Percentiles rank a stretch among this genome's conserved stretches.
Evolutionary conservation across 1,140 invertebrate species (phyloP).

Genomic region (Harpegnathos saltator): DNA sequence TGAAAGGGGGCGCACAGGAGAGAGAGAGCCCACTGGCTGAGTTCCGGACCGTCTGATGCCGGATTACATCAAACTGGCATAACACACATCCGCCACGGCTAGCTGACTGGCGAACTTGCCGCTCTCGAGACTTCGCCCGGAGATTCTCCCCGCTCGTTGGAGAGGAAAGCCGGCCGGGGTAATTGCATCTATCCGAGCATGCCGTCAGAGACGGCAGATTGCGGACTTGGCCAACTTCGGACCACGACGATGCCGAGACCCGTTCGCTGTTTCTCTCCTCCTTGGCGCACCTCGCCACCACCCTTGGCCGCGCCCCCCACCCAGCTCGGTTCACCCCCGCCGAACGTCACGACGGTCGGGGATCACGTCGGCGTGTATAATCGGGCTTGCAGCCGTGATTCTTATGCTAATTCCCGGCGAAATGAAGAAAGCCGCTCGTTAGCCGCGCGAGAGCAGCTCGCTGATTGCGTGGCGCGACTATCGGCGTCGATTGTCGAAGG

Average conservation of each 20-base stretch:
- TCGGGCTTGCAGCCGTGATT: conserved; percentile 17
- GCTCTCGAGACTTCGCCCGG: conserved; percentile 68
- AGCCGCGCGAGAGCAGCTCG: background rate
- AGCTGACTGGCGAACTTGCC: conserved; percentile 70
- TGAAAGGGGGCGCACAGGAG: background rate
- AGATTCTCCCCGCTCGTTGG: conserved; percentile 74
- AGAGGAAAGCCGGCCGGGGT: conserved; percentile 63
- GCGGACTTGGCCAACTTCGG: conserved; percentile 54
- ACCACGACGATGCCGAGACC: conserved; percentile 48
- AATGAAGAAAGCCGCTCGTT: conserved; percentile 17
- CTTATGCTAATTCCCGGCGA: conserved; percentile 29
- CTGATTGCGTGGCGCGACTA: background rate
- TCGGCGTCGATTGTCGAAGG: background rate
- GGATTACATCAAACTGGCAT: conserved; percentile 81
- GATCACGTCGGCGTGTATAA: conserved; percentile 24
- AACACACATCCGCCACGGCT: conserved; percentile 71
- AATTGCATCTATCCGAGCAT: conserved; percentile 71
- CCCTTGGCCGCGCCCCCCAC: background rate
- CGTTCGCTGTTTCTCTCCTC: conserved; percentile 28
- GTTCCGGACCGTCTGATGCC: conserved; percentile 60
- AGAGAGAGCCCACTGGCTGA: conserved; percentile 4
- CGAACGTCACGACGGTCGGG: no score
- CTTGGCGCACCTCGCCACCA: no score
- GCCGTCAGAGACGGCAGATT: conserved; percentile 57
- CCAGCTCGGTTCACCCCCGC: background rate